Evolutionary conservation across 2,888 invertebrate genomes (phyloP).

Genomic region (Nineta flava): DNA sequence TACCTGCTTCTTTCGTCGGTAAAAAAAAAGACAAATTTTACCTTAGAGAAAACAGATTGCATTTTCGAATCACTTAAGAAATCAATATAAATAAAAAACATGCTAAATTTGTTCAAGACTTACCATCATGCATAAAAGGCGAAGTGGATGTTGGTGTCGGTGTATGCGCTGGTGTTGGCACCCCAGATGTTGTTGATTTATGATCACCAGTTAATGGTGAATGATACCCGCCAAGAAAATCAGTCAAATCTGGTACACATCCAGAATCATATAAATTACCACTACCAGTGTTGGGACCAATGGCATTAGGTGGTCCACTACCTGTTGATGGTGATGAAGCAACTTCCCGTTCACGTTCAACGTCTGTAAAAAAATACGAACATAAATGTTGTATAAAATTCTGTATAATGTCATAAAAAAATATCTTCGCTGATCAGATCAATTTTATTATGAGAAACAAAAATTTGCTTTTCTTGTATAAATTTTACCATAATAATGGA

Average conservation of each 20-base stretch:
- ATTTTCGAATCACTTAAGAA: too few species aligned
- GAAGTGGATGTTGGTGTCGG: conserved; percentile 19
- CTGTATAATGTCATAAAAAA: too few species aligned
- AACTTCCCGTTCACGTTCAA: conserved; percentile 62
- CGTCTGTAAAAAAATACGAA: conserved; percentile 36
- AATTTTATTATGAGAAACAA: background rate
- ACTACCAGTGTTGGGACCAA: conserved; percentile 31
- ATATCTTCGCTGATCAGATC: background rate
- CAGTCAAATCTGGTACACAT: conserved; percentile 59
- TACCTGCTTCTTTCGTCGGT: too few species aligned
- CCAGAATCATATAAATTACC: conserved; percentile 66
- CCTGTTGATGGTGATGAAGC: conserved; percentile 22
- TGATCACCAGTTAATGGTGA: conserved; percentile 25
- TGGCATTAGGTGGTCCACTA: background rate
- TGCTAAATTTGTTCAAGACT: too few species aligned
- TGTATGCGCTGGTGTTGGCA: conserved; percentile 30
- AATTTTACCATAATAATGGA: background rate
- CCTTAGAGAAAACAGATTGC: too few species aligned
- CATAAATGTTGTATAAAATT: background rate
- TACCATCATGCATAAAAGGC: too few species aligned
- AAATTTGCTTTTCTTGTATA: background rate
- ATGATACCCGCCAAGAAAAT: conserved; percentile 45
- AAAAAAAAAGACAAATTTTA: too few species aligned
- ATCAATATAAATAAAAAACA: too few species aligned
- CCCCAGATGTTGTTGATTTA: conserved; percentile 23